Conservation (phyloP, 2,888 invertebrate species). For the Priocnemis perturbator region DNA sequence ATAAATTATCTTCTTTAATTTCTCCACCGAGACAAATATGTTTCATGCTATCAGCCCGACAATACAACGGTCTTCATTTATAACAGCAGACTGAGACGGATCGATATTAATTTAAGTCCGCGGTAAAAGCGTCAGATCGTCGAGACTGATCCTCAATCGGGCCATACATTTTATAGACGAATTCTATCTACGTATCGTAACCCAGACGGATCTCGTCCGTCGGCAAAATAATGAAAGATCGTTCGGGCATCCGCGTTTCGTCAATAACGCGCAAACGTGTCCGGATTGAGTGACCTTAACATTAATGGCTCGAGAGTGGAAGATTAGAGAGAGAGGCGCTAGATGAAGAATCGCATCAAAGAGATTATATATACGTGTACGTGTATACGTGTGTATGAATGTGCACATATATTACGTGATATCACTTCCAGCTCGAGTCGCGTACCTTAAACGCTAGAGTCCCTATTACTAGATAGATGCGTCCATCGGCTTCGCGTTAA, state of each 20-base stretch:
- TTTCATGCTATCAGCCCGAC: no score
- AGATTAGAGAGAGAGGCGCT: constrained; percentile 29
- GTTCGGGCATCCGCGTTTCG: constrained; percentile 7
- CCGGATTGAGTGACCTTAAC: no score
- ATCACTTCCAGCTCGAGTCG: not conserved
- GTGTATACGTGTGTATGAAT: not conserved
- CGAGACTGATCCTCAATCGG: constrained; percentile 33
- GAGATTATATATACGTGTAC: constrained; percentile 19
- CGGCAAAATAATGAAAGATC: constrained; percentile 1
- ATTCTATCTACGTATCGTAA: not conserved
- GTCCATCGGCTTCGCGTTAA: constrained; percentile 4
- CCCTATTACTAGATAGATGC: constrained; percentile 4
- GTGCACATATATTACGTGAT: no score
- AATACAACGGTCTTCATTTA: no score
- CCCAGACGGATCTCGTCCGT: no score
- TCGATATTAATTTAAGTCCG: constrained; percentile 5
- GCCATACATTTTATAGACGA: not conserved
- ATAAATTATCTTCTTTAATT: no score
- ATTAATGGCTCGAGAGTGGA: constrained; percentile 29
- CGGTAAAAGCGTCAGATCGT: constrained; percentile 39
- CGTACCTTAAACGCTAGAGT: constrained; percentile 11
- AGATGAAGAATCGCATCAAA: constrained; percentile 10
- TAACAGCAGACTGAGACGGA: not conserved
- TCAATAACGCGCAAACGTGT: constrained; percentile 4
- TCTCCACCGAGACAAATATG: no score